Percentiles rank a stretch among this genome's conserved stretches.
These are phyloP conservation scores for Catajapyx aquilonaris DNA, from an alignment of 1,140 invertebrate species.

Conservation along the genomic window DNA sequence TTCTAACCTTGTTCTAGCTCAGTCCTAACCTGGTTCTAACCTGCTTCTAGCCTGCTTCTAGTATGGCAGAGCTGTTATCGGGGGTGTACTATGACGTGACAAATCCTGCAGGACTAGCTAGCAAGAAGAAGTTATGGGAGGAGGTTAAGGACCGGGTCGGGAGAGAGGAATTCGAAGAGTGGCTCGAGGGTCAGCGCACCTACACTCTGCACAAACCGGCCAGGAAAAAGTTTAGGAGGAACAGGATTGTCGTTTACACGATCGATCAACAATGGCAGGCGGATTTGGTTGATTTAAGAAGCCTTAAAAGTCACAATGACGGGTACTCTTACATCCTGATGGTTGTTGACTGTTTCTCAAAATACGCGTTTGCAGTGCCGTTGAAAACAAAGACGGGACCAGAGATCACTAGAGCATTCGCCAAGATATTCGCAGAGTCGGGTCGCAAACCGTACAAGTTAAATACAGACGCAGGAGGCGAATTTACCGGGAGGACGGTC, in stretches of 20 bases:
- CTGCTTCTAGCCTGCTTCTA: neutral
- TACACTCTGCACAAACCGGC: neutral
- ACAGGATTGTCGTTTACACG: neutral
- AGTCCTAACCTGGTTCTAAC: too few species aligned
- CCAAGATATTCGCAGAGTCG: conserved; percentile 1
- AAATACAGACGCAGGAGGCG: conserved; percentile 4
- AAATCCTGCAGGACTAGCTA: neutral
- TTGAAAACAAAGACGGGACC: conserved; percentile 4
- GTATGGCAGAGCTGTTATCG: neutral
- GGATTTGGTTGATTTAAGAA: neutral
- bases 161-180: neutral
- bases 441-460: conserved; percentile 1
- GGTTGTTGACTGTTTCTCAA: conserved; percentile 5
- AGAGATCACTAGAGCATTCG: conserved; percentile 2
- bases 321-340: conserved; percentile 6
- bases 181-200: neutral
- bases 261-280: neutral
- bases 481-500: conserved; percentile 3
- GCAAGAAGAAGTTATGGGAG: neutral
- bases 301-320: conserved; percentile 3
- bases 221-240: neutral
- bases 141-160: neutral
- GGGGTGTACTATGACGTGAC: neutral
- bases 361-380: conserved; percentile 1
- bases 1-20: too few species aligned